These are phyloP conservation scores for Amphimallon solstitiale DNA, from an alignment of 2,888 invertebrate genomes.

Conservation along the genomic window DNA sequence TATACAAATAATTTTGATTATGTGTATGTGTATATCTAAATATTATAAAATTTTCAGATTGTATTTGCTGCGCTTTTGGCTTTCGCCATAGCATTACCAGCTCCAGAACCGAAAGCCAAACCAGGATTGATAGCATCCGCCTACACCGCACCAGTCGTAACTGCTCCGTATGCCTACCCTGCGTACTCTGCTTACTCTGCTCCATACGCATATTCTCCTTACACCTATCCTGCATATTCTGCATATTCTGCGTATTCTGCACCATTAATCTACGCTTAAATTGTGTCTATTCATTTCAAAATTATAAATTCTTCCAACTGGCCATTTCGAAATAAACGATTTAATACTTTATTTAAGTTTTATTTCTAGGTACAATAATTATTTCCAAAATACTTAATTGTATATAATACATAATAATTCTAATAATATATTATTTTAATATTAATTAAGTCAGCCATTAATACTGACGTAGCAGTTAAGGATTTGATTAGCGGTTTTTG, in stretches of 20 bases:
- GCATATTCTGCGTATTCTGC: conserved; percentile 42
- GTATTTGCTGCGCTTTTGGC: conserved; percentile 64
- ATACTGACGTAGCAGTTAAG: too few relatives aligned
- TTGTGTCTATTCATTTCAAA: neutral
- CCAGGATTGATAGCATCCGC: conserved; percentile 41
- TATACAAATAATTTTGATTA: neutral
- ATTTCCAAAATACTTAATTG: too few relatives aligned
- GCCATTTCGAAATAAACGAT: neutral
- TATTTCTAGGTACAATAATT: too few relatives aligned
- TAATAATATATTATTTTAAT: too few relatives aligned
- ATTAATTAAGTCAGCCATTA: too few relatives aligned
- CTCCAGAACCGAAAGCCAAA: conserved; percentile 60
- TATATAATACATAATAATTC: too few relatives aligned
- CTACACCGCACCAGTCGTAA: conserved; percentile 42
- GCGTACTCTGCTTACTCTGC: conserved; percentile 37
- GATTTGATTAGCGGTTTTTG: too few relatives aligned
- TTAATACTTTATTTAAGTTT: neutral
- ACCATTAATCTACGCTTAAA: conserved; percentile 35
- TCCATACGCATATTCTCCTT: conserved; percentile 46
- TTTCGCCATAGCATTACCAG: conserved; percentile 65
- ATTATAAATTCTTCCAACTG: conserved; percentile 1
- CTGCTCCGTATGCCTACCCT: conserved; percentile 48
- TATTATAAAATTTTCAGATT: conserved; percentile 61
- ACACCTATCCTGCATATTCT: conserved; percentile 47
- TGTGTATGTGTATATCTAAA: neutral